Base-by-base conservation (phyloP, 1,140 invertebrate species). In the Sycobia sp. region DNA sequence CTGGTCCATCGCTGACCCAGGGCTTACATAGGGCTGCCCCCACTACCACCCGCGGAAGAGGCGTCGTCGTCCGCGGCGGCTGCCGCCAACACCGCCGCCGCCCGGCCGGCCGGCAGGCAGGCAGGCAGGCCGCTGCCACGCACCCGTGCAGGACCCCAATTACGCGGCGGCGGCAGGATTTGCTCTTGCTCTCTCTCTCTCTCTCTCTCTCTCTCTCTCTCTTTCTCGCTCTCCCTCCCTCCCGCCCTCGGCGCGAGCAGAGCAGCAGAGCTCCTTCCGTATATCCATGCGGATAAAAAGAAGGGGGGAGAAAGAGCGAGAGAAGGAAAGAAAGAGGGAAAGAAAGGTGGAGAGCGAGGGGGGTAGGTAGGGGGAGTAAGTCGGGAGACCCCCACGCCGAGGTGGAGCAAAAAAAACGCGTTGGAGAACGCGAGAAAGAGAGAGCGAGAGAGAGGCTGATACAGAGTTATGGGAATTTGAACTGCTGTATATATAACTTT, bases 21-120 rank as follows among this genome's bases (percentile, higher is more conserved):
- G 77, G 79, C 77, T 82, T 82, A 82, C 79, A 82, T 82, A 82
- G 80, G 80, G 77, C 78, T 67, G 56, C 70, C 80, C 80, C 80
- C 79, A 81, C 80, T 75, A 79, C 67, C 46, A 20, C n/a, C n/a
- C n/a, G n/a, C 25, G 23, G 13, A n/a, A n/a, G n/a, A n/a, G n/a
- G n/a, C n/a, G n/a, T n/a, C n/a, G n/a, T n/a, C n/a, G n/a, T n/a
- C n/a, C 13, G n/a, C 55, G 1, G 13, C 11, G 14, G 39, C 41
- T n/a, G 54, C 22, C 41, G 54, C 11, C 20, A 4, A 20, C 11
- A 14, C 36, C 36, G 18, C 18, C 34, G 18, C 22, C 10, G 11
- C 22, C 34, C n/a, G n/a, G n/a, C n/a, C n/a, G n/a, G n/a, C n/a
- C n/a, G n/a, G n/a, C n/a, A n/a, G n/a, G n/a, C n/a, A n/a, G 29